Evolutionary conservation across 2,888 invertebrate genomes (phyloP).

Genomic region (Drosophila helvetica): DNA sequence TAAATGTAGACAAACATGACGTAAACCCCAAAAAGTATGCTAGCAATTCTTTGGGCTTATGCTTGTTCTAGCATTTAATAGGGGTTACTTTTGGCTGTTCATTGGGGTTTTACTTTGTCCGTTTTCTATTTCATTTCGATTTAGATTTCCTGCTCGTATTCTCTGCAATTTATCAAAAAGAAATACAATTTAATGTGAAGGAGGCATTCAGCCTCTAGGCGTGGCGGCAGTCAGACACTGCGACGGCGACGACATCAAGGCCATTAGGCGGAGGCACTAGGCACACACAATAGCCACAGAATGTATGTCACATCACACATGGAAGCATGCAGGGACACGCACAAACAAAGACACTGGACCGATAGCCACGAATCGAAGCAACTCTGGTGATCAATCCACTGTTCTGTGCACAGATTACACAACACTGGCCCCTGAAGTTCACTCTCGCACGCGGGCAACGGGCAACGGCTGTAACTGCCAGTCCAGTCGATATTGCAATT

Average conservation of each 20-base stretch:
- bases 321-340: constrained; percentile 9
- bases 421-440: constrained; percentile 50
- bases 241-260: constrained; percentile 81
- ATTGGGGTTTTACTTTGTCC: constrained; percentile 15
- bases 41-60: constrained; percentile 28
- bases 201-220: constrained; percentile 34
- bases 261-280: constrained; percentile 60
- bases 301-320: constrained; percentile 42
- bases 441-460: constrained; percentile 27
- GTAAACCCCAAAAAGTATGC: constrained; percentile 77
- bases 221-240: constrained; percentile 69
- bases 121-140: constrained; percentile 14
- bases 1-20: constrained; percentile 67
- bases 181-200: constrained; percentile 33
- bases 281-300: constrained; percentile 46
- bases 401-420: constrained; percentile 57
- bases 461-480: background rate
- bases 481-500: constrained; percentile 1
- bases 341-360: constrained; percentile 6
- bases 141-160: constrained; percentile 8
- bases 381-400: constrained; percentile 4
- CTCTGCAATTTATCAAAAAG: constrained; percentile 22
- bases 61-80: constrained; percentile 21
- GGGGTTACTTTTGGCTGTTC: constrained; percentile 27
- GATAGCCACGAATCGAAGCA: constrained; percentile 7